Conservation (phyloP, 2,113 vertebrate genomes). For the Ammodytes marinus region DNA sequence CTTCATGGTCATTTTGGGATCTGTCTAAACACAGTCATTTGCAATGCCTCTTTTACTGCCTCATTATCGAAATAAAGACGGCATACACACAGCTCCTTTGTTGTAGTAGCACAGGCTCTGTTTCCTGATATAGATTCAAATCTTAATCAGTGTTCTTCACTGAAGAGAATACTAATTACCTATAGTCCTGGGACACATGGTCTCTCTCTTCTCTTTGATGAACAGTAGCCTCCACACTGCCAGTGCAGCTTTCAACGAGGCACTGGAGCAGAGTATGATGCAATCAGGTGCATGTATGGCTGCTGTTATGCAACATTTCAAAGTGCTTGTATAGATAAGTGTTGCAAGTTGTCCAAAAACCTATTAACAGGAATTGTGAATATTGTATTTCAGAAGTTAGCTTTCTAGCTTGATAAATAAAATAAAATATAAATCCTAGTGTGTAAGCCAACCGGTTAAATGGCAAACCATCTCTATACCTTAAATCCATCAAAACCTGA, state of each 20-base stretch:
- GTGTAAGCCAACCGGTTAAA: not conserved
- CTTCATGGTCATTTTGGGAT: not conserved
- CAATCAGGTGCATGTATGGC: not conserved
- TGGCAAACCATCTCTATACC: not conserved
- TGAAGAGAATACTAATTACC: slow-evolving; percentile 26
- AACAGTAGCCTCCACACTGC: not conserved
- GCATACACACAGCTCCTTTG: not conserved
- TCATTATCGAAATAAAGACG: not conserved
- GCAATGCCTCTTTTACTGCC: not conserved
- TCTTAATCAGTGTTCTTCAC: slow-evolving; percentile 19
- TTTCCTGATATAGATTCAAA: not conserved
- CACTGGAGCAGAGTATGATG: not conserved
- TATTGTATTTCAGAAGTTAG: not conserved
- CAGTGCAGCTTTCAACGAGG: slow-evolving; percentile 22
- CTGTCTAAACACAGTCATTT: not conserved
- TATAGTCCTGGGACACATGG: not conserved
- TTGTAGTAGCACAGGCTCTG: not conserved
- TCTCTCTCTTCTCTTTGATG: slow-evolving; percentile 19
- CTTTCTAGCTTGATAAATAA: not conserved
- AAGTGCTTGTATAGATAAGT: not conserved
- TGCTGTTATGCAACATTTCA: not conserved
- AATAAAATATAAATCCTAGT: not conserved
- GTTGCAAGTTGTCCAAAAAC: not conserved
- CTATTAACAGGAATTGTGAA: not conserved
- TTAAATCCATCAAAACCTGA: not conserved